Evolutionary conservation across 2,113 vertebrate species (phyloP).

Genomic region (Lasiurus cinereus): DNA sequence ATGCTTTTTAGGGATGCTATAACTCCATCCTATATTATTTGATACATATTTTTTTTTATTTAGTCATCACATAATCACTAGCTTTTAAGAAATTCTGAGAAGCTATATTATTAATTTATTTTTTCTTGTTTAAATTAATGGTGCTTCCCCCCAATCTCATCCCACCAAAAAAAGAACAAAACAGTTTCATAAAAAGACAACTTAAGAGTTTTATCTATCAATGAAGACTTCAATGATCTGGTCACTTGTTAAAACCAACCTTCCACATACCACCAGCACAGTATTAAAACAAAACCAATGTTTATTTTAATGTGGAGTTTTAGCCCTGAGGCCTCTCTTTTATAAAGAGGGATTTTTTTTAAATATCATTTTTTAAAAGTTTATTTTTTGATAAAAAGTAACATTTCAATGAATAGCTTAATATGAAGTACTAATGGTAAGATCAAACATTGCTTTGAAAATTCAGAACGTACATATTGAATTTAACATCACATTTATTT

Average conservation of each 20-base stretch:
- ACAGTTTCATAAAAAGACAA: not conserved
- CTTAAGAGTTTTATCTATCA: not conserved
- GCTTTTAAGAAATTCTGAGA: not conserved
- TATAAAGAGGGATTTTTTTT: slow-evolving; percentile 79
- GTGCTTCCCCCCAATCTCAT: not conserved
- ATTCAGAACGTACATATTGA: slow-evolving; percentile 79
- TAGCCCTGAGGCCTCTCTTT: slow-evolving; percentile 77
- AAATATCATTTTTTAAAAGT: slow-evolving; percentile 66
- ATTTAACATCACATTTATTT: slow-evolving; percentile 78
- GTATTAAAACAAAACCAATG: slow-evolving; percentile 71
- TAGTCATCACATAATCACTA: not conserved
- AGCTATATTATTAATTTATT: not conserved
- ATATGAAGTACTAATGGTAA: slow-evolving; percentile 69
- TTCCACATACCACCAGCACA: slow-evolving; percentile 34
- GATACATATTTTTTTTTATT: slow-evolving; percentile 27
- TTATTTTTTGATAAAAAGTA: slow-evolving; percentile 84
- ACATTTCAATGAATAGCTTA: slow-evolving; percentile 80
- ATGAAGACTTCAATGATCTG: not conserved
- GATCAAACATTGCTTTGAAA: slow-evolving; percentile 75
- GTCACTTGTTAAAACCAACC: slow-evolving; percentile 64
- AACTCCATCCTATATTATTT: not conserved
- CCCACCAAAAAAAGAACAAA: not conserved
- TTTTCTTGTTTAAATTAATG: not conserved
- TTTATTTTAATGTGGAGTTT: slow-evolving; percentile 74
- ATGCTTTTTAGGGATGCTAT: not conserved